Evolutionary conservation across 1,140 invertebrate genomes (phyloP).

Genomic region (Drosophila obscura): DNA sequence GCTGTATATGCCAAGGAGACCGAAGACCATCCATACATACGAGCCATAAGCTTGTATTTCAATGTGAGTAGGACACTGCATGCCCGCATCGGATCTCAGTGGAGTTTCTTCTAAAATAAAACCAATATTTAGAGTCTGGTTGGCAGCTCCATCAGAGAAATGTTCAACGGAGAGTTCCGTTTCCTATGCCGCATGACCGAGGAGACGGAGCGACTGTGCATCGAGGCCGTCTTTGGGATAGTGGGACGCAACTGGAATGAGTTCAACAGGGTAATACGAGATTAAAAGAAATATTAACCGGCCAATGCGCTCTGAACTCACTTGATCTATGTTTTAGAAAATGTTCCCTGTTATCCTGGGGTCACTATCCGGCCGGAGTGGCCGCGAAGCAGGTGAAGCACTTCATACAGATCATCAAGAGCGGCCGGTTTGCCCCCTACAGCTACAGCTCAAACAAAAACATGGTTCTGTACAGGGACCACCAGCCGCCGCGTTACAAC

Average conservation of each 20-base stretch:
- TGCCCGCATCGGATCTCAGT: no score
- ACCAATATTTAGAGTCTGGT: conserved; percentile 68
- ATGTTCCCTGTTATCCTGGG: conserved; percentile 89
- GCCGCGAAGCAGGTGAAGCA: conserved; percentile 82
- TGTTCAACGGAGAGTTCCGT: conserved; percentile 80
- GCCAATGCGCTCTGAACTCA: fast-evolving
- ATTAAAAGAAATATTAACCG: conserved; percentile 41
- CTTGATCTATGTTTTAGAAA: conserved; percentile 74
- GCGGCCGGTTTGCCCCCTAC: conserved; percentile 71
- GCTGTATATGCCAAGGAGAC: conserved; percentile 84
- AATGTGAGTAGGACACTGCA: conserved; percentile 58
- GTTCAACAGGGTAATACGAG: conserved; percentile 66
- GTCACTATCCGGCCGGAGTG: conserved; percentile 86
- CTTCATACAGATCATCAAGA: conserved; percentile 81
- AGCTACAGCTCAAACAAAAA: conserved; percentile 84
- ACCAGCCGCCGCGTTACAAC: conserved; percentile 86
- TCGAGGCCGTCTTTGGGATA: conserved; percentile 79
- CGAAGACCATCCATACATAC: conserved; percentile 74
- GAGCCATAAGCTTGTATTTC: conserved; percentile 76
- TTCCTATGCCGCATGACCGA: conserved; percentile 82
- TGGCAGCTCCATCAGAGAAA: conserved; percentile 77
- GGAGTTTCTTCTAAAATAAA: no score
- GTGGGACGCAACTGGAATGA: conserved; percentile 81
- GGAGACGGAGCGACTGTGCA: conserved; percentile 76
- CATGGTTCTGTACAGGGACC: conserved; percentile 84